These are phyloP conservation scores for Aphodius granarius DNA, from an alignment of 2,888 invertebrate species.

Conservation along the genomic window DNA sequence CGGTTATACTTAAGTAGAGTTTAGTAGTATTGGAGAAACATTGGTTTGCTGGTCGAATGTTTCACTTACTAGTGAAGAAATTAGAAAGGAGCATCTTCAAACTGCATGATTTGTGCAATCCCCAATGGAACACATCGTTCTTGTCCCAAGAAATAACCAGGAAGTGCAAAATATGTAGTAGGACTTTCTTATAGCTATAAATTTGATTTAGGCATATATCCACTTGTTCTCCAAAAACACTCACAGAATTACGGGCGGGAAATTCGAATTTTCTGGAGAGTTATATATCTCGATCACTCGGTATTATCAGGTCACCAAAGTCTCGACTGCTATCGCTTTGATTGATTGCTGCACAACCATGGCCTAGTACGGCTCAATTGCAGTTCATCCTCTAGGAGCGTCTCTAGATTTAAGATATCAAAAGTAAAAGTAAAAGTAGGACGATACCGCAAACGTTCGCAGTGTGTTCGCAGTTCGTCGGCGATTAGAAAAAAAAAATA, in stretches of 20 bases:
- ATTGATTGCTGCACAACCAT: background rate
- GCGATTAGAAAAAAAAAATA: background rate
- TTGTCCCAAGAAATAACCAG: too few species aligned
- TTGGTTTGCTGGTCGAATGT: background rate
- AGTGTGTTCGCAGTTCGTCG: background rate
- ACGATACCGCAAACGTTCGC: background rate
- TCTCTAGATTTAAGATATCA: background rate
- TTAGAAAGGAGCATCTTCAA: background rate
- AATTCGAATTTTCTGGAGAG: too few species aligned
- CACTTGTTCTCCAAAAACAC: too few species aligned
- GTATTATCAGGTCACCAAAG: background rate
- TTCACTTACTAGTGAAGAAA: background rate
- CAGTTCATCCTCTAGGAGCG: background rate
- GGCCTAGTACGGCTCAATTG: background rate
- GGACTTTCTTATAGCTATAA: too few species aligned
- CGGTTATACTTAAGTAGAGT: background rate
- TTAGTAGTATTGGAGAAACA: background rate
- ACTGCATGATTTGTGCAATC: background rate
- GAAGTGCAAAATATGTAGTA: too few species aligned
- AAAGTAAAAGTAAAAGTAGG: background rate
- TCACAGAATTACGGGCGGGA: too few species aligned
- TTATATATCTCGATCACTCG: background rate
- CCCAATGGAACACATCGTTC: background rate
- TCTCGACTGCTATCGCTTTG: background rate
- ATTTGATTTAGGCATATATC: too few species aligned